Evolutionary conservation across 2,113 vertebrate species (phyloP).

Genomic region (Sapayoa aenigma): DNA sequence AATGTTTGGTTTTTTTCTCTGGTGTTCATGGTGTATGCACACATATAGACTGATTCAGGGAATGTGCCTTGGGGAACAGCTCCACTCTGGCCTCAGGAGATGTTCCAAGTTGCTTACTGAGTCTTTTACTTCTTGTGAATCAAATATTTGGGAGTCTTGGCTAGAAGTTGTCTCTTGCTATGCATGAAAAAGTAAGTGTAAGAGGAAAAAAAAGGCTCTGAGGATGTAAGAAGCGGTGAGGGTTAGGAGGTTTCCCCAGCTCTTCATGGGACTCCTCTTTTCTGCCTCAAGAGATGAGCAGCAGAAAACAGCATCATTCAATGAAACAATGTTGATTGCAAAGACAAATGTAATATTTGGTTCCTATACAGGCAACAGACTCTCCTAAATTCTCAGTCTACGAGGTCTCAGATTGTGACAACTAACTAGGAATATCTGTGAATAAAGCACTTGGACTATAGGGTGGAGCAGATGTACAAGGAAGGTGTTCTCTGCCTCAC

Average conservation of each 20-base stretch:
- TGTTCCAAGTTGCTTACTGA: neutral
- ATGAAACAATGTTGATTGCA: neutral
- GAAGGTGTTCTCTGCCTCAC: neutral
- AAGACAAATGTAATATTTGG: neutral
- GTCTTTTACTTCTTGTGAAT: neutral
- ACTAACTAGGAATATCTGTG: neutral
- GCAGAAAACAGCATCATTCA: neutral
- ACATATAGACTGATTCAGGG: accelerated
- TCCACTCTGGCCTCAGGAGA: accelerated
- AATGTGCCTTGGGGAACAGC: neutral
- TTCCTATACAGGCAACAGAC: neutral
- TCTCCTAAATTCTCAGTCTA: neutral
- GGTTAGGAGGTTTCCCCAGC: neutral
- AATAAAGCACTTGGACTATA: neutral
- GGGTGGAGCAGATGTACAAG: neutral
- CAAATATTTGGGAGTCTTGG: neutral
- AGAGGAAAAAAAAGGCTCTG: neutral
- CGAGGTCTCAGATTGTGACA: neutral
- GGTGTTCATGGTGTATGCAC: neutral
- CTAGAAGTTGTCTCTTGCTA: neutral
- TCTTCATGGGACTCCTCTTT: neutral
- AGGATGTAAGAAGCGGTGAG: neutral
- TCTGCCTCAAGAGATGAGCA: neutral
- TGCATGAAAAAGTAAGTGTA: neutral
- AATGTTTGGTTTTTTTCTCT: neutral